Evolutionary conservation across 2,113 vertebrate genomes (phyloP).

Genomic region (Stomatorhinus ivindoensis): DNA sequence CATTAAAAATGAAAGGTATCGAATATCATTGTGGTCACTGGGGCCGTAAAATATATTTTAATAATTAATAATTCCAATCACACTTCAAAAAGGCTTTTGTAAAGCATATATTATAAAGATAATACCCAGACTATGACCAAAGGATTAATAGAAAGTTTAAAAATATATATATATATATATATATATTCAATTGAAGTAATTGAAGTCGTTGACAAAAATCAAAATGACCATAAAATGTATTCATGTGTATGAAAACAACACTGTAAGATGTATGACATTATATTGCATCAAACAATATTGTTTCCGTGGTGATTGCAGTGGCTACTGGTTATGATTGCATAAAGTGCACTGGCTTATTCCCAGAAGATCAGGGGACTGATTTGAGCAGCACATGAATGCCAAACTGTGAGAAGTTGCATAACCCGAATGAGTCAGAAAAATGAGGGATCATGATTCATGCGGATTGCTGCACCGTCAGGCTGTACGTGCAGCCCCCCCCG

Average conservation of each 20-base stretch:
- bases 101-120: background rate
- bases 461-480: background rate
- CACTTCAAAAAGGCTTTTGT: background rate
- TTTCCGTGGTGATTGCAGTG: background rate
- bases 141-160: background rate
- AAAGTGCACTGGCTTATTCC: background rate
- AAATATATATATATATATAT: too few relatives aligned
- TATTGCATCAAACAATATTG: background rate
- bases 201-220: background rate
- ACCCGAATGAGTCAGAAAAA: constrained; percentile 19
- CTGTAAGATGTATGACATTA: background rate
- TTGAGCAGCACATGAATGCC: constrained; percentile 1
- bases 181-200: background rate
- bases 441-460: constrained; percentile 12
- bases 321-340: background rate
- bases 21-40: background rate
- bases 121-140: background rate
- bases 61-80: background rate
- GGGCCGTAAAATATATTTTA: background rate
- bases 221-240: background rate
- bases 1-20: background rate
- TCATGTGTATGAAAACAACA: background rate
- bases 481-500: background rate
- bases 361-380: background rate
- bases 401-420: constrained; percentile 3